phyloP scores from a whole-genome alignment of 1,140 invertebrate genomes.

The Apolygus lucorum region DNA sequence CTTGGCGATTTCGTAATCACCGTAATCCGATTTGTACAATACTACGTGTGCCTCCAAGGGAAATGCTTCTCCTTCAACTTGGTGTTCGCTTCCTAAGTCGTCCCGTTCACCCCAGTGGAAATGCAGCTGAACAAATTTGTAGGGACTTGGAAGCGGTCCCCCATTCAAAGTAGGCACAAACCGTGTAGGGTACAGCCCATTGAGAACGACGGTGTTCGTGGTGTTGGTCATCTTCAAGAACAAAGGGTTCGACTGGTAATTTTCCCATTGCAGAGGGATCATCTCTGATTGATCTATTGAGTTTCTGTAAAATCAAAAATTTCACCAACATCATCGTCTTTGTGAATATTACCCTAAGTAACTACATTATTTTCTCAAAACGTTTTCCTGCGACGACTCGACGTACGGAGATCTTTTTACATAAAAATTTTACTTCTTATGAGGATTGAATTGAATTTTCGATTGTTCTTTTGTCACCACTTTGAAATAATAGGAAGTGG shows the following conservation, averaged over 20 bases:
- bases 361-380: not conserved
- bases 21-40: not conserved
- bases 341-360: not conserved
- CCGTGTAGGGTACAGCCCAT: not conserved
- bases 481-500: too few relatives aligned
- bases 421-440: not conserved
- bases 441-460: not conserved
- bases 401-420: not conserved
- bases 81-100: not conserved
- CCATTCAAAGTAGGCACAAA: not conserved
- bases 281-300: not conserved
- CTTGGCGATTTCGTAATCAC: not conserved
- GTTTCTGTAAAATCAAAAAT: not conserved
- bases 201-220: not conserved
- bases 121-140: conserved; percentile 1
- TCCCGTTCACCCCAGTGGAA: conserved; percentile 2
- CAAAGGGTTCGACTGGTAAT: not conserved
- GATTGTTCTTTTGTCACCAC: not conserved
- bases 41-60: not conserved
- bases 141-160: not conserved
- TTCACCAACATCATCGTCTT: not conserved
- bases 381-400: not conserved
- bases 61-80: not conserved
- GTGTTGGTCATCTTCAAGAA: conserved; percentile 10
- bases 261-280: not conserved